A percentile compares a stretch with the other conserved stretches of the same genome.
phyloP scores from a whole-genome alignment of 1,140 invertebrate genomes.

The Bicyclus anynana region DNA sequence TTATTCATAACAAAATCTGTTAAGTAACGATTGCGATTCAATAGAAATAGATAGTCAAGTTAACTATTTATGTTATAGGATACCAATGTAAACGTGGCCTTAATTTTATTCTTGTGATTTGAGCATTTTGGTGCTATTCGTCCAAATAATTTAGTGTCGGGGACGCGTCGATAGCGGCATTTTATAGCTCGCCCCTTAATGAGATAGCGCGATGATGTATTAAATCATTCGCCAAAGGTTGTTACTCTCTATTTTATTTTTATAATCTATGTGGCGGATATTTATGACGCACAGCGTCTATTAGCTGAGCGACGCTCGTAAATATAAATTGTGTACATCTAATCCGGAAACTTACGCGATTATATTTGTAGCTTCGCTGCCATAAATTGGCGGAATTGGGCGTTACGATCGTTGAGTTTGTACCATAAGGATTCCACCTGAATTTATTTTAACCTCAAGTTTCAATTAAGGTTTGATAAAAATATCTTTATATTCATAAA shows the following conservation, averaged over 20 bases:
- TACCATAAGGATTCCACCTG: too few species aligned
- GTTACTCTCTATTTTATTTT: conserved; percentile 16
- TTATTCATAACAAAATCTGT: too few species aligned
- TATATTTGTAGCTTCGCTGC: too few species aligned
- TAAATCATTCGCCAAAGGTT: conserved; percentile 33
- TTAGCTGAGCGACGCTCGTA: background rate
- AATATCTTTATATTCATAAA: too few species aligned
- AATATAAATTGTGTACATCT: background rate
- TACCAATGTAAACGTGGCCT: background rate
- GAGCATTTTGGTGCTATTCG: conserved; percentile 34
- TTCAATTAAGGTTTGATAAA: too few species aligned
- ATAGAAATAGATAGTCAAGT: too few species aligned
- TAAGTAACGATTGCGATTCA: too few species aligned
- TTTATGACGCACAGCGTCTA: background rate
- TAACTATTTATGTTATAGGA: too few species aligned
- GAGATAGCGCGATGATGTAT: conserved; percentile 37
- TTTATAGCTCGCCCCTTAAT: conserved; percentile 39
- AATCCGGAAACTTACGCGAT: too few species aligned
- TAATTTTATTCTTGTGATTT: background rate
- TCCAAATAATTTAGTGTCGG: conserved; percentile 34
- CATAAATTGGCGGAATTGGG: too few species aligned
- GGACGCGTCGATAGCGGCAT: conserved; percentile 21
- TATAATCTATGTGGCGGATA: conserved; percentile 2
- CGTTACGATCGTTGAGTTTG: too few species aligned
- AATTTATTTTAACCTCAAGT: too few species aligned